These are phyloP conservation scores for Argyresthia goedartella DNA, from an alignment of 2,888 invertebrate genomes.

Conservation along the genomic window DNA sequence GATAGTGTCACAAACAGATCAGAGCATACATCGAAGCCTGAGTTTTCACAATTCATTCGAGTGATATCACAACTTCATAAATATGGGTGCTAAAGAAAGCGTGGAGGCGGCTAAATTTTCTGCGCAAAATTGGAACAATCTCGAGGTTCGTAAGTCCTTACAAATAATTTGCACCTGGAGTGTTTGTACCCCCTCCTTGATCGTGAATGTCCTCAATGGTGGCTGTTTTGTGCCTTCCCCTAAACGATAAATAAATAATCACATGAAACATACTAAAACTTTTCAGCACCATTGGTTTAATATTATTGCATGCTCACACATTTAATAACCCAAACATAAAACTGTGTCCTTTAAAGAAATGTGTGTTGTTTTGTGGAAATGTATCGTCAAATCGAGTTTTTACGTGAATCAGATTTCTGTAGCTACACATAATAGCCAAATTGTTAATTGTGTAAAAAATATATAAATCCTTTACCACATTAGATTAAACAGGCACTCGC, in stretches of 20 bases:
- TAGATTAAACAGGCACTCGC: no score
- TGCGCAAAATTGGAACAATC: conserved; percentile 85
- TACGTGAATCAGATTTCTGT: no score
- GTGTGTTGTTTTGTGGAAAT: neutral
- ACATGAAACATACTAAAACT: conserved; percentile 30
- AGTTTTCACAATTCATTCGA: conserved; percentile 59
- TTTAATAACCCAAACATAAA: neutral
- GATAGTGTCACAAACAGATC: conserved; percentile 55
- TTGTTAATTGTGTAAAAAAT: no score
- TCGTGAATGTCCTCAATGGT: conserved; percentile 50
- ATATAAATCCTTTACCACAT: no score
- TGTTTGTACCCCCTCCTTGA: conserved; percentile 59
- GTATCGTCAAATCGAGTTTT: neutral
- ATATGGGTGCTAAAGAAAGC: conserved; percentile 87
- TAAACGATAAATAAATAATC: conserved; percentile 4
- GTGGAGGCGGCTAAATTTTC: conserved; percentile 86
- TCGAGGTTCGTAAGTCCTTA: conserved; percentile 77
- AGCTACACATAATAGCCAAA: no score
- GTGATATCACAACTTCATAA: conserved; percentile 63
- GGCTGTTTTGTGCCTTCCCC: conserved; percentile 17
- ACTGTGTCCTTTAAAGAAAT: neutral
- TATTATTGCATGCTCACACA: conserved; percentile 5
- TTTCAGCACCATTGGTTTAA: conserved; percentile 43
- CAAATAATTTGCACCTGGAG: conserved; percentile 67
- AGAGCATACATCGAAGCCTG: conserved; percentile 57